Evolutionary conservation across 92 coral and sea anemone species (phyloP).

Genomic region (Porites cylindrica): DNA sequence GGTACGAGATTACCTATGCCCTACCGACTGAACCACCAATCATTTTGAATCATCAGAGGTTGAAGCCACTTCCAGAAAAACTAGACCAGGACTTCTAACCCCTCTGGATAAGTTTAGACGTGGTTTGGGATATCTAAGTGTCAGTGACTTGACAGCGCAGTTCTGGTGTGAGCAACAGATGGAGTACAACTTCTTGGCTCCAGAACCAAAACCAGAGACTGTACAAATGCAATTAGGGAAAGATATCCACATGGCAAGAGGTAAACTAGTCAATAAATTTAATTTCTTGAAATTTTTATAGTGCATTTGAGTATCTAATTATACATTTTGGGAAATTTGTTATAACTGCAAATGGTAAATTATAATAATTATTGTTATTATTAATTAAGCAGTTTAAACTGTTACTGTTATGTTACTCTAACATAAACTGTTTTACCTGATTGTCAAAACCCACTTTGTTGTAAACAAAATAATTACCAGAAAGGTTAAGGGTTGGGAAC

Average conservation of each 20-base stretch:
- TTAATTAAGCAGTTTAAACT: too few relatives aligned
- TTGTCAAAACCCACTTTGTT: too few relatives aligned
- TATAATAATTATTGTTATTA: too few relatives aligned
- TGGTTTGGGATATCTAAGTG: constrained; percentile 68
- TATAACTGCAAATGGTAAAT: too few relatives aligned
- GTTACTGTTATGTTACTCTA: too few relatives aligned
- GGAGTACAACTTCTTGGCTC: constrained; percentile 63
- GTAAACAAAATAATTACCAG: too few relatives aligned
- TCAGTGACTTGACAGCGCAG: constrained; percentile 69
- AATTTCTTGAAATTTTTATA: neutral
- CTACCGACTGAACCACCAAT: too few relatives aligned
- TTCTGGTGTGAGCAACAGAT: constrained; percentile 82
- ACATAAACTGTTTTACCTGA: too few relatives aligned
- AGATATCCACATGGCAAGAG: constrained; percentile 73
- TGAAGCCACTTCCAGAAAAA: neutral
- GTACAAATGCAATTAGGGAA: constrained; percentile 52
- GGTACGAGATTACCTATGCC: too few relatives aligned
- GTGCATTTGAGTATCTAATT: too few relatives aligned
- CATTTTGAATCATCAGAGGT: neutral
- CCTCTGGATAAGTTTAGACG: constrained; percentile 66
- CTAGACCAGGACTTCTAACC: neutral
- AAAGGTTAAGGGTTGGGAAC: too few relatives aligned
- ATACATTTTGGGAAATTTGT: too few relatives aligned
- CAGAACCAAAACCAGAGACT: constrained; percentile 48
- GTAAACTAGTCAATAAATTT: constrained; percentile 18